These are phyloP conservation scores for Antechinus flavipes DNA, from an alignment of 2,113 vertebrate genomes.

Conservation along the genomic window DNA sequence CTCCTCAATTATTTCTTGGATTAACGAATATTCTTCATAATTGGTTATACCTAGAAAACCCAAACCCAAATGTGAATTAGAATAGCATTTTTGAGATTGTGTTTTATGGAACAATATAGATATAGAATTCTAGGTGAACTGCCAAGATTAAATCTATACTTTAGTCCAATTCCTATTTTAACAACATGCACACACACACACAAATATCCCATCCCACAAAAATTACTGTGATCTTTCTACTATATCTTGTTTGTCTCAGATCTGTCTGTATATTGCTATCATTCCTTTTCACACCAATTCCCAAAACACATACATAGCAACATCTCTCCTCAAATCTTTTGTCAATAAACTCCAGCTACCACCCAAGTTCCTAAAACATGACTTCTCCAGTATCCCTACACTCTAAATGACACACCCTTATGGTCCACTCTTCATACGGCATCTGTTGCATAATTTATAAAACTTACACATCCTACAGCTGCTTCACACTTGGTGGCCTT, in stretches of 20 bases:
- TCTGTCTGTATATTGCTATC: background rate
- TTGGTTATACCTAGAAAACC: slow-evolving; percentile 96
- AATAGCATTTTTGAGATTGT: background rate
- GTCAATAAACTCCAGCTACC: background rate
- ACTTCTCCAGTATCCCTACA: no score
- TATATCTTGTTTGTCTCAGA: background rate
- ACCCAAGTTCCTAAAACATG: no score
- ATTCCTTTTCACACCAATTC: background rate
- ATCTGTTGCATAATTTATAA: no score
- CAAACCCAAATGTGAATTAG: slow-evolving; percentile 8
- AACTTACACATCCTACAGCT: no score
- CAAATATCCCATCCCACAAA: no score
- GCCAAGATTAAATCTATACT: background rate
- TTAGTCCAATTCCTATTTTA: background rate
- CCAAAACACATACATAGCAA: background rate
- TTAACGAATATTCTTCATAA: slow-evolving; percentile 99
- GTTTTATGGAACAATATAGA: background rate
- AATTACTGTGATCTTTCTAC: no score
- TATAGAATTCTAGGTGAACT: background rate
- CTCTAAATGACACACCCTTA: no score
- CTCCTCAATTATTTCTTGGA: slow-evolving; percentile 94
- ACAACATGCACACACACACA: background rate
- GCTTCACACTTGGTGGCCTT: no score
- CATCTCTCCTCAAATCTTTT: background rate
- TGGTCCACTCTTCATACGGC: no score